These are phyloP conservation scores for Crocuta crocuta DNA, from an alignment of 2,113 vertebrate genomes.

Conservation along the genomic window DNA sequence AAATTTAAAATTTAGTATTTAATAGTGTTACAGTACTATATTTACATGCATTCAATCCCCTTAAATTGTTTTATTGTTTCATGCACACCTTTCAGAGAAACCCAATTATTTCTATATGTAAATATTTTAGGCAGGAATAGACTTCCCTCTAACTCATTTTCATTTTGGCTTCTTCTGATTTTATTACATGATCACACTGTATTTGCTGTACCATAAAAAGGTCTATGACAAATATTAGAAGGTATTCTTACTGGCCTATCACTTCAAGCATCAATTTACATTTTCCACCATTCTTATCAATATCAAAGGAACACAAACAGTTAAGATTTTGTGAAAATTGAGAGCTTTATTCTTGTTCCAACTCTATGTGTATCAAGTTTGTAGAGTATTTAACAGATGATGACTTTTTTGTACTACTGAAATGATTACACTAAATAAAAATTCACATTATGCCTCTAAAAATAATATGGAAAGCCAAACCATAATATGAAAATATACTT, in stretches of 20 bases:
- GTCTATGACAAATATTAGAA: background rate
- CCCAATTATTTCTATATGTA: background rate
- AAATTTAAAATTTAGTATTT: conserved; percentile 31
- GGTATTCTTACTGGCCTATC: background rate
- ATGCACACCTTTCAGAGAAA: background rate
- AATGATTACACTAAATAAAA: conserved; percentile 44
- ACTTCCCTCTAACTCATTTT: background rate
- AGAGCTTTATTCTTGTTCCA: background rate
- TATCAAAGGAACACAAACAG: background rate
- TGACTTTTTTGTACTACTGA: background rate
- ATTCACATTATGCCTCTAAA: background rate
- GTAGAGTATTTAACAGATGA: conserved; percentile 9
- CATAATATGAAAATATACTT: conserved; percentile 5
- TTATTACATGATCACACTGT: background rate
- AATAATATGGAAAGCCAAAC: background rate
- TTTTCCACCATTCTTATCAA: background rate
- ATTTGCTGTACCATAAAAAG: background rate
- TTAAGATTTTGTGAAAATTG: conserved; percentile 33
- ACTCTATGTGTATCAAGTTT: background rate
- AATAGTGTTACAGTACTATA: background rate
- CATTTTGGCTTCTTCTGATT: background rate
- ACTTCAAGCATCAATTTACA: background rate
- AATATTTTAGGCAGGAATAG: background rate
- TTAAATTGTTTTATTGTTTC: background rate
- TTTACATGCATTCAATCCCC: background rate